Evolutionary conservation across 2,797 vertebrate genomes (phyloP).

Genomic region (Spizella passerina): DNA sequence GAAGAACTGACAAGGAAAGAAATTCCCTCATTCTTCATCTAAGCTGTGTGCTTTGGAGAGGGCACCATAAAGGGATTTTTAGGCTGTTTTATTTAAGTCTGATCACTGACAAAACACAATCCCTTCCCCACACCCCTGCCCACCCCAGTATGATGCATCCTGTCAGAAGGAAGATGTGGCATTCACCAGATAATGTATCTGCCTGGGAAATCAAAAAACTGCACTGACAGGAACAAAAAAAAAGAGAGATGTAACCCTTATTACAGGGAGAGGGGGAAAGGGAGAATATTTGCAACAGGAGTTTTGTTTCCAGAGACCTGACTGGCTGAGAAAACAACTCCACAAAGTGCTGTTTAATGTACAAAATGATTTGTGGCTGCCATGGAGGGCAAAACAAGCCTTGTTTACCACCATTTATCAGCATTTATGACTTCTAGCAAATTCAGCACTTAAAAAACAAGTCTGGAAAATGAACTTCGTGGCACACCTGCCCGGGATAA

Average conservation of each 20-base stretch:
- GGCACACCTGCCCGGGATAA: not conserved
- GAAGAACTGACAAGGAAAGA: not conserved
- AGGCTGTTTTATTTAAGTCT: not conserved
- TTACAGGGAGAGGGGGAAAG: not conserved
- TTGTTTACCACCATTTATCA: not conserved
- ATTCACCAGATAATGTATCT: constrained; percentile 7
- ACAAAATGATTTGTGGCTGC: not conserved
- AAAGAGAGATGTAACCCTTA: not conserved
- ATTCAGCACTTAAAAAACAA: not conserved
- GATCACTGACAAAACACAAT: not conserved
- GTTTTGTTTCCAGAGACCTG: not conserved
- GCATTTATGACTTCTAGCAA: not conserved
- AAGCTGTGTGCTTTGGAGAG: not conserved
- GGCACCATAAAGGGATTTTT: not conserved
- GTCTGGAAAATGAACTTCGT: not conserved
- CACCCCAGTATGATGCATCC: not conserved
- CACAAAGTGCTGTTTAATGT: not conserved
- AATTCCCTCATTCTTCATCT: not conserved
- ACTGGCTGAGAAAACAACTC: not conserved
- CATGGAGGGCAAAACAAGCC: not conserved
- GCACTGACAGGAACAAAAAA: not conserved
- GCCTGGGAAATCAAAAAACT: constrained; percentile 46
- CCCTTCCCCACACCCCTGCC: not conserved
- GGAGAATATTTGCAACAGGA: not conserved
- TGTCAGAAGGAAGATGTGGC: not conserved